A percentile compares a stretch with the other conserved stretches of the same genome.
Conservation (phyloP, 2,797 vertebrate species). For the Gadopsis marmoratus region DNA sequence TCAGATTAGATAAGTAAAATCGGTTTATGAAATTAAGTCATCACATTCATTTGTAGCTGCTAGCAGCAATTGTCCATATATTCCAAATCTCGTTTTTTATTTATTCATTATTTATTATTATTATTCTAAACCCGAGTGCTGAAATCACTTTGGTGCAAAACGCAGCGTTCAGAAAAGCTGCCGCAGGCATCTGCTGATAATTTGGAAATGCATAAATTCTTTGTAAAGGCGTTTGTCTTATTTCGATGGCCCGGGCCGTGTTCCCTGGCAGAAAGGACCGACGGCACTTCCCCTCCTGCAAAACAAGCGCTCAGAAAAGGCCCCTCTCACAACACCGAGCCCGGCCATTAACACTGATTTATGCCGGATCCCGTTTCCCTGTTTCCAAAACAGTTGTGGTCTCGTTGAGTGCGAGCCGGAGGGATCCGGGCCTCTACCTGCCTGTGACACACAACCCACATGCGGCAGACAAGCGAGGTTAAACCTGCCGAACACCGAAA, state of each 20-base stretch:
- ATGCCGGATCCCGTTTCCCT: constrained; percentile 73
- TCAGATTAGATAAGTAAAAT: constrained; percentile 14
- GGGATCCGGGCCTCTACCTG: constrained; percentile 57
- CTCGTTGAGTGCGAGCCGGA: constrained; percentile 37
- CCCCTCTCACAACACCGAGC: constrained; percentile 64
- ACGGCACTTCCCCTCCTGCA: constrained; percentile 56
- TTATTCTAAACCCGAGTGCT: constrained; percentile 1
- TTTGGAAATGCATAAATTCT: constrained; percentile 81
- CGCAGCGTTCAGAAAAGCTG: constrained; percentile 62
- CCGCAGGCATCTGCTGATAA: constrained; percentile 83
- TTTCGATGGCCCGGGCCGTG: constrained; percentile 49
- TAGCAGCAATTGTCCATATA: constrained; percentile 17
- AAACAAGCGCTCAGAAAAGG: constrained; percentile 61
- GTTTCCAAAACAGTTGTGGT: constrained; percentile 74
- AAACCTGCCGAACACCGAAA: not conserved
- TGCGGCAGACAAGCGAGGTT: not conserved
- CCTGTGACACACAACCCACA: constrained; percentile 51
- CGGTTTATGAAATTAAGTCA: not conserved
- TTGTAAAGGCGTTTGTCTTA: constrained; percentile 72
- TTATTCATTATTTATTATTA: too few relatives aligned
- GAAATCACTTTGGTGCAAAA: constrained; percentile 45
- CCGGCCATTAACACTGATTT: constrained; percentile 77
- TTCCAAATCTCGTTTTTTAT: constrained; percentile 1
- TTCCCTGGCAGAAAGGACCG: constrained; percentile 60
- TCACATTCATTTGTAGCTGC: not conserved